Base-by-base conservation (phyloP, 2,113 vertebrate species). In the Choloepus hoffmanni region DNA sequence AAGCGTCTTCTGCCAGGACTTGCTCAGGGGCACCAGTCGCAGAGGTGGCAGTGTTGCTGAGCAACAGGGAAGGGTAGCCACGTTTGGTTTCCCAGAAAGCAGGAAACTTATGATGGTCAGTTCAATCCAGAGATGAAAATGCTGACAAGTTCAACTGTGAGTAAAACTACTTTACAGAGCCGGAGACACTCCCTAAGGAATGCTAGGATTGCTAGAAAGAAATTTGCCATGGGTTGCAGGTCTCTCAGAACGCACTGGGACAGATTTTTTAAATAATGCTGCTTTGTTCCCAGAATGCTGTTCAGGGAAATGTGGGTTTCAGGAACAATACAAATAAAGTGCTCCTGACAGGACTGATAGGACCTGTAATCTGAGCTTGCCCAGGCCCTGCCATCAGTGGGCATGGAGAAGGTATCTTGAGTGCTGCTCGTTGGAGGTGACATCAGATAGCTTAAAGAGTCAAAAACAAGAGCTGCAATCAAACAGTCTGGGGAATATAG, bases 291-390 rank as follows among this genome's bases (percentile, higher is more conserved):
- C 33, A 12, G 33, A 72, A 85, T 81, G 73, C 70, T 90, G 88
- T 48, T 81, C 28, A 36, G 45, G 60, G 45, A 86, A 74, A 55
- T 55, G 40, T 9, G 16, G 82, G 72, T 18, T 26, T 43, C 76
- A 81, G 0, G 7, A 95, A 60, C 68, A 88, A 65, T 62, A 90
- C 81, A 93, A 90, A 85, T 91, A 77, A 94, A 96, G n/a, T 72
- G 23, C 26, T 94, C 68, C 79, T 88, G 48, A 84, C 60, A 43
- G 73, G 45, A 33, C 62, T 72, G 90, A 33, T 79, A 21, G 79
- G 67, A 93, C 28, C 90, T 60, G 58, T 33, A 96, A 87, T 65
- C 85, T 58, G 90, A 96, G 94, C 85, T 95, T 11, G 19, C 78
- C 5, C 28, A 94, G 76, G 82, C 84, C 45, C 70, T 92, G 95